These are phyloP conservation scores for Clanis bilineata DNA, from an alignment of 2,888 invertebrate genomes.

Conservation along the genomic window DNA sequence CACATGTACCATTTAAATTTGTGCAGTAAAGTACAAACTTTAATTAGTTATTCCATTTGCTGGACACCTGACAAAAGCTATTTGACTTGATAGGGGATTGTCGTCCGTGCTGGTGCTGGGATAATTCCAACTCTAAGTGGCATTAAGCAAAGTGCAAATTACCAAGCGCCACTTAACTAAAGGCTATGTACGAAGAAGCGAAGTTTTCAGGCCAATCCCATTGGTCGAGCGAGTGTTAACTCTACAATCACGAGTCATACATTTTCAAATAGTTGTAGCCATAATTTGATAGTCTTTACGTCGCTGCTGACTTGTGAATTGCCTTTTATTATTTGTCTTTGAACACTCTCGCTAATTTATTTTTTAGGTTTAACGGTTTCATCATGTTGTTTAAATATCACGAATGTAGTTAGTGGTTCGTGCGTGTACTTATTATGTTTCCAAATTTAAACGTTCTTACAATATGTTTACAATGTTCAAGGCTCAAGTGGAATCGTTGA, in stretches of 20 bases:
- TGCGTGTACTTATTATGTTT: conserved; percentile 43
- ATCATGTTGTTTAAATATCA: conserved; percentile 72
- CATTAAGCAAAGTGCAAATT: conserved; percentile 47
- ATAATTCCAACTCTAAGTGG: conserved; percentile 51
- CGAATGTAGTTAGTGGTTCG: conserved; percentile 47
- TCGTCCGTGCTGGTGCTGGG: conserved; percentile 38
- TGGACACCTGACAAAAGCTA: conserved; percentile 72
- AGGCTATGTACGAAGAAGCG: conserved; percentile 55
- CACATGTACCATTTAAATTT: conserved; percentile 64
- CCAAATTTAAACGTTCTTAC: conserved; percentile 38
- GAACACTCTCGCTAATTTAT: conserved; percentile 68
- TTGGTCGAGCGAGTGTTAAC: conserved; percentile 70
- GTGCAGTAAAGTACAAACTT: conserved; percentile 60
- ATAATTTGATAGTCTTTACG: conserved; percentile 75
- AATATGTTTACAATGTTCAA: conserved; percentile 36
- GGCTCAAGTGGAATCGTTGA: conserved; percentile 32
- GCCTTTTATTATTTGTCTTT: conserved; percentile 74
- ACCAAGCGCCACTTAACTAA: conserved; percentile 32
- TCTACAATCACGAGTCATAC: conserved; percentile 69
- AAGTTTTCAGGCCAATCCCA: conserved; percentile 61
- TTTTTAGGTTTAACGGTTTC: conserved; percentile 77
- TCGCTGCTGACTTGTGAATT: conserved; percentile 68
- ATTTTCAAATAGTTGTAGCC: conserved; percentile 74
- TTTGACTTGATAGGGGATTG: conserved; percentile 62
- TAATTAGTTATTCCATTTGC: conserved; percentile 79